Conservation (phyloP, 1,140 invertebrate genomes). For the Heliconius hewitsoni region DNA sequence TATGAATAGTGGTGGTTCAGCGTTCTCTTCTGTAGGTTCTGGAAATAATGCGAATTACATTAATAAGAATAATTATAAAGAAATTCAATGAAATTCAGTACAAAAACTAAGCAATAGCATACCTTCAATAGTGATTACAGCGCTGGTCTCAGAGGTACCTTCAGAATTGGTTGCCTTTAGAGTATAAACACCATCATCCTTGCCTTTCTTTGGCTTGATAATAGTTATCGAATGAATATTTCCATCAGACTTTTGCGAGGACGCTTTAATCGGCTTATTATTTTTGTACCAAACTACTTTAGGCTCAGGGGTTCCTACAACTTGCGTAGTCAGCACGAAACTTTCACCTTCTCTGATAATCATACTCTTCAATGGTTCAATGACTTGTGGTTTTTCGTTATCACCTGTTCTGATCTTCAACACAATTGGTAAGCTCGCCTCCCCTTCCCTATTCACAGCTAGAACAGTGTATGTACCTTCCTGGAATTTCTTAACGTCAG, state of each 20-base stretch:
- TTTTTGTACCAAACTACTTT: constrained; percentile 91
- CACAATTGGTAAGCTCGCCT: constrained; percentile 90
- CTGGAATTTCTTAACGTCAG: constrained; percentile 88
- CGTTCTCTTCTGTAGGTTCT: constrained; percentile 86
- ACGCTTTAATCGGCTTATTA: constrained; percentile 84
- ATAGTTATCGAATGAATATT: constrained; percentile 86
- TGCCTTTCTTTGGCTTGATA: constrained; percentile 83
- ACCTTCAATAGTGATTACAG: constrained; percentile 91
- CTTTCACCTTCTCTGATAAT: constrained; percentile 90
- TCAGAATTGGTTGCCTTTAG: constrained; percentile 90
- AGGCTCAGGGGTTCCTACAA: constrained; percentile 90
- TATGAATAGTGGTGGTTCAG: constrained; percentile 92
- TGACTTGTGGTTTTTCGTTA: constrained; percentile 89
- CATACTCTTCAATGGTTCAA: constrained; percentile 88
- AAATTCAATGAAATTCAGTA: neutral
- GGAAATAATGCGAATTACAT: constrained; percentile 48
- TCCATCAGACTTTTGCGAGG: constrained; percentile 84
- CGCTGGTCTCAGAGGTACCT: constrained; percentile 88
- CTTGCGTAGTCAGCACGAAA: constrained; percentile 87
- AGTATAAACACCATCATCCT: constrained; percentile 89
- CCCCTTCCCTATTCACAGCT: constrained; percentile 94
- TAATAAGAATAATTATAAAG: neutral
- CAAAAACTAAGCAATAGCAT: constrained; percentile 39
- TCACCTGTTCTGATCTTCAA: constrained; percentile 91
- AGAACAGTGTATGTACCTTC: constrained; percentile 94